Evolutionary conservation across 1,140 invertebrate genomes (phyloP), one percentile per base, ranked within the genome.

Genomic region (Ruditapes philippinarum): DNA sequence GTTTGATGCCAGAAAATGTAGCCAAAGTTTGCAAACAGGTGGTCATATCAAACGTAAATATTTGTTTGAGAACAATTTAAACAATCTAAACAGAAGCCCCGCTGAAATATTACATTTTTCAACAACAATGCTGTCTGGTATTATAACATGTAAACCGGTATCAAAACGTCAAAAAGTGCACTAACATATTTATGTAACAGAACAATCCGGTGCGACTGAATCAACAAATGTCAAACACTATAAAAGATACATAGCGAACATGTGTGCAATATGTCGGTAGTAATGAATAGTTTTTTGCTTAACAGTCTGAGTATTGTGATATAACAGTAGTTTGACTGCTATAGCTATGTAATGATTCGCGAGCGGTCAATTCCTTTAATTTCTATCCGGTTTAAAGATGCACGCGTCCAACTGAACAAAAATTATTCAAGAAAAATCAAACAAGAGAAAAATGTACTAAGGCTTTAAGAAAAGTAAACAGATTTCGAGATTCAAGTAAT

Each of bases 31-130:
- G 33, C 65, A 38, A 40, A 70, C 65, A 70, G 65, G 65, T 70
- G 65, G 31, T 14, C 38, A 28, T 70, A 70, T 70, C 33, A 36
- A 14, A n/a, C 28, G 22, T 70, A 36, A 70, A 70, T 70, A 70
- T 70, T 70, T 70, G 22, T 38, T 3, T 38, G 7, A 28, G 28
- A 70, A 70, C 7, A 2, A 70, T 65, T 65, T n/a, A 9, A 65
- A 65, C 60, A 65, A 65, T 65, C 60, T n/a, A 70, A 70, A 70
- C 65, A 70, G 65, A 70, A 70, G 65, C 65, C 1, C 33, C 28
- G 65, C 38, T 70, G 65, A 70, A 38, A 70, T 70, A 70, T 70
- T 70, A 70, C 65, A 70, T 70, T 17, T 38, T 70, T 70, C 65
- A 70, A 70, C 65, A 70, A 38, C 65, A 70, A n/a, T 40, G 33